Evolutionary conservation across 2,113 vertebrate genomes (phyloP), one percentile per base, ranked within the genome.

Genomic region (Meriones unguiculatus): DNA sequence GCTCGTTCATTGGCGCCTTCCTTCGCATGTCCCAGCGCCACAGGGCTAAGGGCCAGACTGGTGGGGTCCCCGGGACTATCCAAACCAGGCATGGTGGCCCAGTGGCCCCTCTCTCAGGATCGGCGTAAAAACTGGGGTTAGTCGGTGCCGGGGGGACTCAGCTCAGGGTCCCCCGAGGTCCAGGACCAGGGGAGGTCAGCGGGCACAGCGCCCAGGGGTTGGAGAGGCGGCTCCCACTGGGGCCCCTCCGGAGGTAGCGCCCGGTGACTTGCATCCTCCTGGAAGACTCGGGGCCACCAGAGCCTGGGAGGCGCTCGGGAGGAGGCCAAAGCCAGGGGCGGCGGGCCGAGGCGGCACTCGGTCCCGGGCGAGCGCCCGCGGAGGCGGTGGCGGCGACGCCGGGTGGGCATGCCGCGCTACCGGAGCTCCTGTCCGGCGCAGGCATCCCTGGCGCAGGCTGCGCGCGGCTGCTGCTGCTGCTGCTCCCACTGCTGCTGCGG

Each of bases 341-440:
- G 95, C 94, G 82, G 87, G 96, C 89, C 90, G 89, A 87, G 95
- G 90, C 91, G 65, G 96, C 65, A 87, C 95, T 97, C 95, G 65
- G 95, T 90, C 92, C 96, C 94, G 96, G 95, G 95, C 95, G 89
- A 91, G 95, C 84, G 96, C 95, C 94, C 97, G 87, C 88, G 93
- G 96, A 96, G 96, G 97, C 94, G 93, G 97, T 93, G 91, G 95
- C 54, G 96, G 93, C 81, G 95, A 96, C 93, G 97, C 96, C 96
- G 20, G 97, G 96, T 64, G 95, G 98, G 98, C 97, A 98, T 98
- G 98, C 98, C 92, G 97, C 98, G 93, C 95, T 96, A 93, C 97
- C 91, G 98, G 97, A 95, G 94, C 95, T 96, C 96, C 96, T 96
- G 89, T 98, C 94, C 93, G 97, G 97, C 97, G 91, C 94, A 94